phyloP scores from a whole-genome alignment of 2,797 vertebrate genomes.

The Carduelis carduelis region DNA sequence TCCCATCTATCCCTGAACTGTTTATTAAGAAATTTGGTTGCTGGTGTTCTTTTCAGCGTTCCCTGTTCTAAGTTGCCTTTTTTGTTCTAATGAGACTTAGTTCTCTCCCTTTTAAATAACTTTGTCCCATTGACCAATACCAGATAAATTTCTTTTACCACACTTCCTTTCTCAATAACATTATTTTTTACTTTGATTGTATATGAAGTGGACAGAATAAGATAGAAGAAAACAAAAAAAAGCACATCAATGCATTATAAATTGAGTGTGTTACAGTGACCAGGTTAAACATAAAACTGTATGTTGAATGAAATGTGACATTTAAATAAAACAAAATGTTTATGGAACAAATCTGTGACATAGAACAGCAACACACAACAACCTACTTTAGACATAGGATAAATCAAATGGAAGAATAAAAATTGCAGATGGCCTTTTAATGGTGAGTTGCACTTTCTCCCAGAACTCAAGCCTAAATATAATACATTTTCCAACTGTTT shows the following conservation, averaged over 20 bases:
- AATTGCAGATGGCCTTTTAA: neutral
- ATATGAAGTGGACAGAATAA: neutral
- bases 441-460: neutral
- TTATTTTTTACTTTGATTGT: neutral
- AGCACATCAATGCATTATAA: neutral
- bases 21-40: neutral
- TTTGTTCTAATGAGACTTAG: neutral
- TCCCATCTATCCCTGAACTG: neutral
- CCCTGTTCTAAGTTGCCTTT: neutral
- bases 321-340: neutral
- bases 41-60: neutral
- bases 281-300: neutral
- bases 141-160: neutral
- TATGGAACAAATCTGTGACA: neutral
- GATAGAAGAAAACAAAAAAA: neutral
- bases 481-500: constrained; percentile 16
- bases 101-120: neutral
- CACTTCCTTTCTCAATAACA: neutral
- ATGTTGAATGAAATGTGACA: neutral
- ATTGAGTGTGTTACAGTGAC: neutral
- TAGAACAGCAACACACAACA: neutral
- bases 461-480: neutral
- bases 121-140: neutral
- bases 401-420: neutral
- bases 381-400: neutral